Base-by-base conservation (phyloP, 1,140 invertebrate genomes). In the Cotesia typhae region DNA sequence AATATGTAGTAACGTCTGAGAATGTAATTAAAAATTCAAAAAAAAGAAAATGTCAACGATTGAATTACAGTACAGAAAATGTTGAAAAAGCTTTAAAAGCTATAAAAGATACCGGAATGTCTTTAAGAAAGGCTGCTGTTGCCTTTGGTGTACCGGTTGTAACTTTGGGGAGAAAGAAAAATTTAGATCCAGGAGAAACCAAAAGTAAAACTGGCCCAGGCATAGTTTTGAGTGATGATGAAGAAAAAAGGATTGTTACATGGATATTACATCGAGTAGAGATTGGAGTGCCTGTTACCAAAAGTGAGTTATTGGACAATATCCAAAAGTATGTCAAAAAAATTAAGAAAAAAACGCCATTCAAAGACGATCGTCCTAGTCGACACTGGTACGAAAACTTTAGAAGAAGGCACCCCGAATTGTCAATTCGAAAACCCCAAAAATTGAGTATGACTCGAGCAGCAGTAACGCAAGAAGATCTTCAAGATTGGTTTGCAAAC, bases 201-300 rank as follows among this genome's bases (percentile, higher is more conserved):
- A 67, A 67, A 55, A 2, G 1, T 3, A 63, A 63, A 63, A n/a
- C 9, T 73, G 80, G 78, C 37, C 77, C 75, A 72, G 69, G 36
- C 35, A 76, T 71, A 14, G 67, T 74, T 53, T 53, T 81, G 14
- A 69, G 71, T 7, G 76, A 72, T 7, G 76, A 79, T 67, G 76
- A 76, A 72, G 81, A 81, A 76, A 67, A 74, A 67, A 20, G 74
- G 14, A 74, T 81, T 57, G 74, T 78, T 37, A 75, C 74, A 52
- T 84, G 81, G 82, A 57, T 80, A 17, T 71, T 78, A 61, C 61
- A 72, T 12, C 78, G 81, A 72, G 75, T 82, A 9, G 53, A 78
- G 14, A 79, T 75, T 38, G 76, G 74, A 76, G 73, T 78, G 2
- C 63, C 38, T 20, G 63, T 65, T 20, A 65, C 63, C 0, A 65